Base-by-base conservation (phyloP, 2,113 vertebrate genomes). In the Mormyrus lacerda region DNA sequence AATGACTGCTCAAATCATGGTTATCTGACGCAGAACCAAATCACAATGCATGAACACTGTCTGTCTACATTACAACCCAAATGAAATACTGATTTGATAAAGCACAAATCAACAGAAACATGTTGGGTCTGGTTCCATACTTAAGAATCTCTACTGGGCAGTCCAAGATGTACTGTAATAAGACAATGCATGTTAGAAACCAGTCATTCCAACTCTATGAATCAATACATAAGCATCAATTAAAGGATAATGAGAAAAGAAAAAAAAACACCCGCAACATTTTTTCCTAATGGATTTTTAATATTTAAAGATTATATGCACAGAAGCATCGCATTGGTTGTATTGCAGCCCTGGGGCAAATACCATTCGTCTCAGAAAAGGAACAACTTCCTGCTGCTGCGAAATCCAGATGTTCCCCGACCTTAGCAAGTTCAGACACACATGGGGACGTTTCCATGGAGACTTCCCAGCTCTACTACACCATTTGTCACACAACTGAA, bases 351-450 rank as follows among this genome's bases (percentile, higher is more conserved):
- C 65, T 87, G 89, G 90, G 90, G 91, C 91, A 93, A 93, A 94
- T 92, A 91, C 91, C 93, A 93, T 89, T 93, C 91, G 90, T 90
- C 93, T 93, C 85, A 94, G 87, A 91, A 92, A 89, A 92, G 9
- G 87, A 89, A 92, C 92, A 89, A 91, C 91, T 92, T 92, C 91
- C 92, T 89, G 79, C 92, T 91, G 55, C 88, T 89, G 73, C 88
- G 90, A 89, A 91, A 89, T 90, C 91, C 92, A 93, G 92, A 93
- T 93, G 92, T 93, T 90, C 90, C 91, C 92, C 90, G 90, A 93
- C 91, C 92, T 93, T 89, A 93, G 92, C 92, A 93, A 92, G 92
- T 93, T 91, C 88, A 92, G 89, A 92, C 93, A 92, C 84, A 91
- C 90, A 39, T 84, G 79, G 31, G 58, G 48, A 61, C 10, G 44